phyloP scores from a whole-genome alignment of 1,140 invertebrate species.

The Microplitis mediator region DNA sequence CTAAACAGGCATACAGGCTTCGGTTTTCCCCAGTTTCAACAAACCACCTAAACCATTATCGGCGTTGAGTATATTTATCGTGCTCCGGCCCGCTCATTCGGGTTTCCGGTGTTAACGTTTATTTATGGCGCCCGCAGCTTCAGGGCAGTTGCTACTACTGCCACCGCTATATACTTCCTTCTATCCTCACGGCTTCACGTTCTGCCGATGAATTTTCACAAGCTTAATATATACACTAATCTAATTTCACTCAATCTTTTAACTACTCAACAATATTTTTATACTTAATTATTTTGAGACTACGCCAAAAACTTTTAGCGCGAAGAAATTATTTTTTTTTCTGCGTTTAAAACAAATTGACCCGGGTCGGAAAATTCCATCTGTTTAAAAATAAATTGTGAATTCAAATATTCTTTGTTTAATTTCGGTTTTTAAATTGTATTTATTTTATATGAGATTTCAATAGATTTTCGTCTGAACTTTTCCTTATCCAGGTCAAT shows the following conservation, averaged over 20 bases:
- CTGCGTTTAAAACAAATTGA: too few relatives aligned
- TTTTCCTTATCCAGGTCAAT: too few relatives aligned
- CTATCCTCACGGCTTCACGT: background rate
- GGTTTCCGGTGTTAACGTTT: slow-evolving; percentile 48
- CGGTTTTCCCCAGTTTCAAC: slow-evolving; percentile 23
- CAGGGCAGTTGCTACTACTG: background rate
- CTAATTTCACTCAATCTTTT: background rate
- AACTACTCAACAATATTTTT: background rate
- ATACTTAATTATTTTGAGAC: background rate
- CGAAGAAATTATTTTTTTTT: too few relatives aligned
- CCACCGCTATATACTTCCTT: too few relatives aligned
- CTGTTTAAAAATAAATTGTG: too few relatives aligned
- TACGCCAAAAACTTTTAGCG: background rate
- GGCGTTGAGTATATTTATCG: slow-evolving; percentile 50
- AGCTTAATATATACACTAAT: background rate
- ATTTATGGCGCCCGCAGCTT: slow-evolving; percentile 51
- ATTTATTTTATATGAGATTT: too few relatives aligned
- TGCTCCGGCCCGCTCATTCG: slow-evolving; percentile 37
- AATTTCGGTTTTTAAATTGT: too few relatives aligned
- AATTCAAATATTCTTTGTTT: too few relatives aligned
- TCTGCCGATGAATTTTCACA: slow-evolving; percentile 19
- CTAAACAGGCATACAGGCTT: background rate
- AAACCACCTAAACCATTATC: slow-evolving; percentile 32
- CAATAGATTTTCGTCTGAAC: too few relatives aligned
- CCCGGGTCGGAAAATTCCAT: too few relatives aligned